Evolutionary conservation across 2,888 invertebrate genomes (phyloP).

Genomic region (Cryptophagus acutangulus): DNA sequence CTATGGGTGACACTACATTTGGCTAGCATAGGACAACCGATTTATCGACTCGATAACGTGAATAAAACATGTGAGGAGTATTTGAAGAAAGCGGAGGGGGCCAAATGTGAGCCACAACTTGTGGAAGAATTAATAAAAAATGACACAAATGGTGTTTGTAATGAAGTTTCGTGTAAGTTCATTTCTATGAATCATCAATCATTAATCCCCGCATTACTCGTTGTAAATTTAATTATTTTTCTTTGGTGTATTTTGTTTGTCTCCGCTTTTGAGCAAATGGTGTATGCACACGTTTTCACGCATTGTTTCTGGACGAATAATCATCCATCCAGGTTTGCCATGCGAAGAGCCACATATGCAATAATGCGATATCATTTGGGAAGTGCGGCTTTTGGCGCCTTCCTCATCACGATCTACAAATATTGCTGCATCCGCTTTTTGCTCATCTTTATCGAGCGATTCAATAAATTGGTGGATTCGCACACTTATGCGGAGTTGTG

Average conservation of each 20-base stretch:
- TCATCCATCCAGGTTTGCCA: neutral
- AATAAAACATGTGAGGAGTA: neutral
- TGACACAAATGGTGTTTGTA: neutral
- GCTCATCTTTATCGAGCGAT: no score
- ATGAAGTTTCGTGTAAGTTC: neutral
- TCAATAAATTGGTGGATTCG: no score
- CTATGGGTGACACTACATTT: neutral
- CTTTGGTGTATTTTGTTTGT: neutral
- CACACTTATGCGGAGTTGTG: no score
- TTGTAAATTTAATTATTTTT: neutral
- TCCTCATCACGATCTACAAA: neutral
- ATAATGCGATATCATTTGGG: neutral
- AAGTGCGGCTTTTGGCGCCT: neutral
- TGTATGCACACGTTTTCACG: neutral
- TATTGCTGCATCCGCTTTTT: neutral
- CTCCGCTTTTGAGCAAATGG: neutral
- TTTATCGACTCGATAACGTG: neutral
- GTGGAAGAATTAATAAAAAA: neutral
- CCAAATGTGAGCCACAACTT: neutral
- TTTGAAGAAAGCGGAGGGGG: neutral
- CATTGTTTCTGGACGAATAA: neutral
- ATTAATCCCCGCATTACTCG: neutral
- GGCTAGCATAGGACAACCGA: neutral
- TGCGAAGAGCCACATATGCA: neutral
- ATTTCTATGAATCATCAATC: neutral